Base-by-base conservation (phyloP, 2,113 vertebrate species). In the Crotalus horridus region DNA sequence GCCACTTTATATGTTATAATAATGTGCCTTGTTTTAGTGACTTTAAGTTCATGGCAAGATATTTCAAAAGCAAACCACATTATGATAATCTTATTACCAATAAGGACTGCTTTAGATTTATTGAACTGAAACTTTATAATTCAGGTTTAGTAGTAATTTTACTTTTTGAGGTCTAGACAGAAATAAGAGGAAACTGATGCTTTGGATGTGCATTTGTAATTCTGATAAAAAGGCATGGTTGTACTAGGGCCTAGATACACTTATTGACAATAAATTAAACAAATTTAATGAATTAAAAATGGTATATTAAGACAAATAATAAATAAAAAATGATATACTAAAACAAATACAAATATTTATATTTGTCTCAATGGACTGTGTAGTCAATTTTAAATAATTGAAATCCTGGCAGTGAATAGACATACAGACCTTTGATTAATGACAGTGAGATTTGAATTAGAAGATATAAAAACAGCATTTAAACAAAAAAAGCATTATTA, bases 21-120 rank as follows among this genome's bases (percentile, higher is more conserved):
- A 89, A 89, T 93, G 46, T 61, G 94, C 54, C 88, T 90, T 90
- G 85, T 96, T 95, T 95, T 86, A 89, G 64, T 95, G 91, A 91
- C 92, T 93, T 88, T 92, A 33, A 93, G 91, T 5, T 89, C 39
- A 91, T 20, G 94, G 94, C 74, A 48, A 81, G 64, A 92, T 64
- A 81, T 94, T 93, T 93, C 69, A 54, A 90, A 87, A 89, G 69
- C 69, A 85, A 92, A 85, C 69, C 93, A 58, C 90, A 89, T 51
- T 91, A 58, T 26, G 6, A 9, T 89, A 85, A 91, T 24, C 23
- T 85, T 91, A 58, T 64, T 86, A 85, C 26, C n/a, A 85, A 61
- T 89, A 48, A 59, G 23, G 39, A 61, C 43, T 91, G 94, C 55
- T 94, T 89, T 94, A 96, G 93, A 94, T 93, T 46, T 55, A 88